phyloP scores from a whole-genome alignment of 2,797 vertebrate genomes.

The Anolis apletophallus region DNA sequence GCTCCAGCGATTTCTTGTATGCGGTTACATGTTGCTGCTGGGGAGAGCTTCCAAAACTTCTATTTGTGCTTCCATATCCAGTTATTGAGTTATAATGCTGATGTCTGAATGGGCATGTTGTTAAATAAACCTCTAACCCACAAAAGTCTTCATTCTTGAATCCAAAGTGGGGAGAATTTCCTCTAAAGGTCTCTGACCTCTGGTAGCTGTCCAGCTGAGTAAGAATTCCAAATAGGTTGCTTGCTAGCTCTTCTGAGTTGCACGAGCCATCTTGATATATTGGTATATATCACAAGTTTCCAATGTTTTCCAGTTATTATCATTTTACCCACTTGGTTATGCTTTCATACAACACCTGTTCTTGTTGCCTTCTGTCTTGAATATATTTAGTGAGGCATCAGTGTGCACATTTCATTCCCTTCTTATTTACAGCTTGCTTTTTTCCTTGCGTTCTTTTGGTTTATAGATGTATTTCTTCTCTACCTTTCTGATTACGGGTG shows the following conservation, averaged over 20 bases:
- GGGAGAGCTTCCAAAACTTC: no score
- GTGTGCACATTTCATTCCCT: slow-evolving; percentile 4
- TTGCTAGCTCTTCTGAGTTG: neutral
- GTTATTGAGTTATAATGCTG: no score
- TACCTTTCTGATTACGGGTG: slow-evolving; percentile 25
- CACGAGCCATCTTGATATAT: neutral
- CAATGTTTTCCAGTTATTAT: neutral
- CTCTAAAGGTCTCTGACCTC: neutral
- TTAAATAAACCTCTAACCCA: no score
- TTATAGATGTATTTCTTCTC: slow-evolving; percentile 23
- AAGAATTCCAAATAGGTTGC: neutral
- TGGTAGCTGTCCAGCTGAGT: neutral
- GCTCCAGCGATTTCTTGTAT: no score
- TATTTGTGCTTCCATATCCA: no score
- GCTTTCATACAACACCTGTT: neutral
- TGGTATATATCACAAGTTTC: neutral
- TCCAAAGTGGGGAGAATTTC: no score
- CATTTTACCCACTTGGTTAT: neutral
- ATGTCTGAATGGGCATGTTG: no score
- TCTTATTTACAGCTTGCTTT: neutral
- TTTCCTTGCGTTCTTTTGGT: neutral
- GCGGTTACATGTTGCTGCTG: no score
- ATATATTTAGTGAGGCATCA: neutral
- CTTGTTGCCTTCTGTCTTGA: neutral
- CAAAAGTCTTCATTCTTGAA: no score